phyloP scores from a whole-genome alignment of 2,888 invertebrate genomes.

The Calephelis perditalis region DNA sequence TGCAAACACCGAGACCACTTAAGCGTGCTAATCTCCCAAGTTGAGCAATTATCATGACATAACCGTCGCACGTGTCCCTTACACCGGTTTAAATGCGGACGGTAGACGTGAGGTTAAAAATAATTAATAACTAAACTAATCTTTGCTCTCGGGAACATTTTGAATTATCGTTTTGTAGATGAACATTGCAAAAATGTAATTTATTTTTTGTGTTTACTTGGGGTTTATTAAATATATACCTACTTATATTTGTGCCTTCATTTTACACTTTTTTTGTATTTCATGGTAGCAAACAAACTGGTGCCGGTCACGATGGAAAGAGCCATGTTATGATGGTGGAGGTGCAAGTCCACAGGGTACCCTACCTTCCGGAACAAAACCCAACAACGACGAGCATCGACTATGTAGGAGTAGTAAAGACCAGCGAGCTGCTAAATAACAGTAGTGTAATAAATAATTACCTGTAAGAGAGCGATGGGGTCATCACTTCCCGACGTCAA shows the following conservation, averaged over 20 bases:
- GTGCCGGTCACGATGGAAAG: neutral
- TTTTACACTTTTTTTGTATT: too few relatives aligned
- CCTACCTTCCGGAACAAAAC: too few relatives aligned
- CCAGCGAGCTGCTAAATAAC: too few relatives aligned
- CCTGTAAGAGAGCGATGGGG: too few relatives aligned
- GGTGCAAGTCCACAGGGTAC: too few relatives aligned
- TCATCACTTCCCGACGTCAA: too few relatives aligned
- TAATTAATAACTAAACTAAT: neutral
- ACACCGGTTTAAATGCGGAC: neutral
- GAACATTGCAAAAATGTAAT: too few relatives aligned
- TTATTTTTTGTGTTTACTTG: too few relatives aligned
- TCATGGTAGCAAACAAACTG: neutral
- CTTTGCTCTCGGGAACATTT: neutral
- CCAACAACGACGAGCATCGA: neutral
- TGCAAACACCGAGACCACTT: neutral
- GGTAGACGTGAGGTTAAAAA: neutral
- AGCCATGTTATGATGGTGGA: neutral
- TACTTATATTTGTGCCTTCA: too few relatives aligned
- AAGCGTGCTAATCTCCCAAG: conserved; percentile 1
- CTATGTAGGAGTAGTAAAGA: neutral
- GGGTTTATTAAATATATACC: too few relatives aligned
- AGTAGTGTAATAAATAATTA: too few relatives aligned
- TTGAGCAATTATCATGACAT: conserved; percentile 3
- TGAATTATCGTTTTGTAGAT: too few relatives aligned
- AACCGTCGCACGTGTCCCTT: conserved; percentile 5